Conservation (phyloP, 2,113 vertebrate genomes). For the Columba livia region DNA sequence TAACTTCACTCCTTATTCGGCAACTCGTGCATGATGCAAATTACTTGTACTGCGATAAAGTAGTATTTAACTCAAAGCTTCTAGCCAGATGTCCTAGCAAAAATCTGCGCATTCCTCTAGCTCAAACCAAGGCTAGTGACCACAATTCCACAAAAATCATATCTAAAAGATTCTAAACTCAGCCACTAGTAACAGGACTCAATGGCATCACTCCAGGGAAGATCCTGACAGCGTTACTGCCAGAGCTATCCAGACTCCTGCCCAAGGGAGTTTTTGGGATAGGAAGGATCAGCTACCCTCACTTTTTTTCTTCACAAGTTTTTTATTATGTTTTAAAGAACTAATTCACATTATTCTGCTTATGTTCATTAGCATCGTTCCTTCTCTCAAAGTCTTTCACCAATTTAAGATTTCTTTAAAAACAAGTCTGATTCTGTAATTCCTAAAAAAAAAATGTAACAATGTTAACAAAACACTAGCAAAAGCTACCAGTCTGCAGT, state of each 20-base stretch:
- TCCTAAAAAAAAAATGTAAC: background rate
- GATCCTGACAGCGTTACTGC: background rate
- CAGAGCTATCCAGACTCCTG: conserved; percentile 24
- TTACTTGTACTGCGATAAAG: background rate
- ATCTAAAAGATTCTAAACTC: conserved; percentile 23
- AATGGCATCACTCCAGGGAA: background rate
- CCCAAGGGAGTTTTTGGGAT: background rate
- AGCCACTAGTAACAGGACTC: background rate
- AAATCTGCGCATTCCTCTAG: background rate
- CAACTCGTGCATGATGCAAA: background rate
- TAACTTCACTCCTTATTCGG: conserved; percentile 7
- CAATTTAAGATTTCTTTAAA: background rate
- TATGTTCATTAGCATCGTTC: background rate
- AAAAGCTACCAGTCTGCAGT: background rate
- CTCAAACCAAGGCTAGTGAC: background rate
- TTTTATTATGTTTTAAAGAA: background rate
- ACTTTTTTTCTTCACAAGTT: background rate
- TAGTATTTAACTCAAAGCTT: background rate
- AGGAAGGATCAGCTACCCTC: background rate
- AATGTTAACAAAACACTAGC: background rate
- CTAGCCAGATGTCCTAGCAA: background rate
- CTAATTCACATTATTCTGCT: background rate
- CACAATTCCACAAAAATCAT: background rate
- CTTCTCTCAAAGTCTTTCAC: background rate
- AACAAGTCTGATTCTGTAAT: background rate